Evolutionary conservation across 92 coral and sea anemone genomes (phyloP).

Genomic region (Phenganax stokvisi): DNA sequence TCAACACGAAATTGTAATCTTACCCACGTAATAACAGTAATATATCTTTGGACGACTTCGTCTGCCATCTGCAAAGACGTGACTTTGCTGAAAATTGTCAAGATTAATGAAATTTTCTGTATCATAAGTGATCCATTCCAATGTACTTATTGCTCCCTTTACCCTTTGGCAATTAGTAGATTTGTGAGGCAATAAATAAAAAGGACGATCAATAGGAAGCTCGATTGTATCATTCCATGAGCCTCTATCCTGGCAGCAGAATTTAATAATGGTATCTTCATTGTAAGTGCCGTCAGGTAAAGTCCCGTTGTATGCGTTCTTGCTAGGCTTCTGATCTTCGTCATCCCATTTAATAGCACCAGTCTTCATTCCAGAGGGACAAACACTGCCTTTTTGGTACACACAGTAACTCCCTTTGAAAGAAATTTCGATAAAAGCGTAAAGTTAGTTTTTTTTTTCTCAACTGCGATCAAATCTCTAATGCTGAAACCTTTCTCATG

Average conservation of each 20-base stretch:
- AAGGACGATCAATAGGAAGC: slow-evolving; percentile 19
- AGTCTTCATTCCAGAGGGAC: slow-evolving; percentile 26
- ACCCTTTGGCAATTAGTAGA: slow-evolving; percentile 13
- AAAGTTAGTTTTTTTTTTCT: too few relatives aligned
- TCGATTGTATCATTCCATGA: neutral
- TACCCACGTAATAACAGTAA: slow-evolving; percentile 12
- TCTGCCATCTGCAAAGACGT: neutral
- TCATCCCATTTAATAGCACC: slow-evolving; percentile 27
- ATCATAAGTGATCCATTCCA: slow-evolving; percentile 14
- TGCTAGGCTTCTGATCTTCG: neutral
- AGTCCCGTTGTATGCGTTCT: neutral
- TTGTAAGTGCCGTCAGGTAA: slow-evolving; percentile 15
- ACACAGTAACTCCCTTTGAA: slow-evolving; percentile 12
- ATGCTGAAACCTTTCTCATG: too few relatives aligned
- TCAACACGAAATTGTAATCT: neutral
- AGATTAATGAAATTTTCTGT: neutral
- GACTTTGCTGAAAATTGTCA: neutral
- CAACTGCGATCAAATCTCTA: too few relatives aligned
- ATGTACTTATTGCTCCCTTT: slow-evolving; percentile 11
- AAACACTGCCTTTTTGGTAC: neutral
- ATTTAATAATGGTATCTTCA: neutral
- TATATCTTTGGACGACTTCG: neutral
- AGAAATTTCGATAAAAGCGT: neutral
- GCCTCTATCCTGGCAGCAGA: slow-evolving; percentile 22
- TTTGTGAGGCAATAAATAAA: slow-evolving; percentile 22